Base-by-base conservation (phyloP, 2,888 invertebrate genomes). In the Drosophila diplacantha region DNA sequence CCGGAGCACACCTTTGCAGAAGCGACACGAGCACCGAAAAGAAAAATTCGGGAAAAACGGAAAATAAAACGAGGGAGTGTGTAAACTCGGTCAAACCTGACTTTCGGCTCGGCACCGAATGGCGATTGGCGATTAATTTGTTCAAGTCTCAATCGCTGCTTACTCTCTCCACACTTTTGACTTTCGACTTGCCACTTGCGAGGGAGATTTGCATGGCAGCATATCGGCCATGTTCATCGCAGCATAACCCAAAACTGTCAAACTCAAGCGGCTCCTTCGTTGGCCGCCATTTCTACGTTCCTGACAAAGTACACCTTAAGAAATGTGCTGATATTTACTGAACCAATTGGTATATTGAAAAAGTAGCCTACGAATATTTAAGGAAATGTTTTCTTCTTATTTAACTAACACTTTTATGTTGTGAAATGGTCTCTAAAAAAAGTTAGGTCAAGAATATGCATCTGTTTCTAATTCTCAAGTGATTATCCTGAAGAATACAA, bases 241-340 rank as follows among this genome's bases (percentile, higher is more conserved):
- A 80, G 73, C 82, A 64, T 77, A 82, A 80, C 82, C 78, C 73
- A 82, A 78, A 78, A 81, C 59, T 74, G 78, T 78, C 78, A 78
- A 73, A 55, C 67, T 80, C 75, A 70, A 78, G 67, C 82, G 69
- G 61, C 68, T 70, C 68, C 72, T 52, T 80, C 57, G 26, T 61
- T 34, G 20, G 29, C 20, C 60, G 65, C 50, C 31, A 47, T 38
- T 53, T 37, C 39, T 41, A 35, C 58, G 44, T 22, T 37, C 16
- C 43, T 22, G 11, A n/a, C 9, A 7, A 9, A 5, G 24, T 46
- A 14, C 58, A 59, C 58, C 24, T 3, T 3, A 11, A 54, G 14
- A 57, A 54, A 32, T 16, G 1, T 14, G 2, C 1, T 52, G 26
- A 2, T 26, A 18, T 5, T 29, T 14, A 0, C 2, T 5, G 2